Conservation (phyloP, 2,888 invertebrate genomes). For the Mythimna pallens region DNA sequence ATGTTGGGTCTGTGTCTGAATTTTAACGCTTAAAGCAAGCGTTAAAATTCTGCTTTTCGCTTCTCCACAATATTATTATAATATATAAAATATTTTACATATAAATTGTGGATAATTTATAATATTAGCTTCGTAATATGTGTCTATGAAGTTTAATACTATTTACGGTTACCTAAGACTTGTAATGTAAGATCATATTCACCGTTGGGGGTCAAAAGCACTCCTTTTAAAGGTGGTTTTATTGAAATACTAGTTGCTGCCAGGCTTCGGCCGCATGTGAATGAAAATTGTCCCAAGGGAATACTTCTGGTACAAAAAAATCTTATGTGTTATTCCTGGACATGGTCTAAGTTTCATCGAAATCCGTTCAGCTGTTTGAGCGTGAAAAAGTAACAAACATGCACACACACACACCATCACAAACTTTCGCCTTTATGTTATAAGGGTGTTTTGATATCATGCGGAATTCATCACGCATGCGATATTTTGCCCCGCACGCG, state of each 20-base stretch:
- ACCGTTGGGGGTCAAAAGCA: not conserved
- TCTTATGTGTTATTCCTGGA: too few relatives aligned
- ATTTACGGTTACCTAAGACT: not conserved
- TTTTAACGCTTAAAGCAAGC: not conserved
- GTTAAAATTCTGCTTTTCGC: constrained; percentile 6
- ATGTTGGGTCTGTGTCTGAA: not conserved
- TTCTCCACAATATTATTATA: constrained; percentile 4
- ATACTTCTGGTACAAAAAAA: too few relatives aligned
- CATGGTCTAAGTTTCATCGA: too few relatives aligned
- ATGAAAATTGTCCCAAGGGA: too few relatives aligned
- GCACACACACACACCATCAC: too few relatives aligned
- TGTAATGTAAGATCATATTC: not conserved
- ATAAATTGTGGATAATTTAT: constrained; percentile 7
- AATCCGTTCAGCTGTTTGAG: too few relatives aligned
- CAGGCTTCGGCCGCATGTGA: too few relatives aligned
- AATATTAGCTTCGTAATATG: constrained; percentile 19
- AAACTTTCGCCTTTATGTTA: too few relatives aligned
- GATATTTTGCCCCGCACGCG: too few relatives aligned
- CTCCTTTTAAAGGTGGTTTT: not conserved
- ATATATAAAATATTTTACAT: constrained; percentile 23
- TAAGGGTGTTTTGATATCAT: too few relatives aligned
- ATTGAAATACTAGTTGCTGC: not conserved
- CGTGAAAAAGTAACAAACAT: too few relatives aligned
- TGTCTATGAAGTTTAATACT: constrained; percentile 5
- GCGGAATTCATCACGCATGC: too few relatives aligned